These are phyloP conservation scores for Microtus richardsoni DNA, from an alignment of 2,113 vertebrate species.

Conservation along the genomic window DNA sequence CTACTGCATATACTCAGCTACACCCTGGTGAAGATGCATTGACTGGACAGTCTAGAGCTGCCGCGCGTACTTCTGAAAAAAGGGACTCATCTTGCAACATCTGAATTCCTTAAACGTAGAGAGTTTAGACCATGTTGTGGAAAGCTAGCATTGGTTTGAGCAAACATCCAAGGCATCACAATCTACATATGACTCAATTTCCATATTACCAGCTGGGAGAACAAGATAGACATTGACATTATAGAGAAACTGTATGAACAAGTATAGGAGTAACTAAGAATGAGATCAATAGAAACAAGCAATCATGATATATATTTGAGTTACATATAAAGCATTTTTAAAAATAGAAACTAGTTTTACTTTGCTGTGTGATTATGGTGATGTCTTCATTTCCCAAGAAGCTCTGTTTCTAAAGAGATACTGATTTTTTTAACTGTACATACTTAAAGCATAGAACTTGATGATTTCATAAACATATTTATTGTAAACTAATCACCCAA, in stretches of 20 bases:
- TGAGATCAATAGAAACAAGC: neutral
- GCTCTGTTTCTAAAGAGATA: neutral
- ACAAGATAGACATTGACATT: neutral
- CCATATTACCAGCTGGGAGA: neutral
- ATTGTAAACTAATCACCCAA: slow-evolving; percentile 26
- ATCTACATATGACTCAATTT: slow-evolving; percentile 34
- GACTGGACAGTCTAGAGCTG: slow-evolving; percentile 22
- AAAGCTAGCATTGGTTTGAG: slow-evolving; percentile 52
- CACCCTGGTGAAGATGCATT: slow-evolving; percentile 50
- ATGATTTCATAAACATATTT: neutral
- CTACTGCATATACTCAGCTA: slow-evolving; percentile 60
- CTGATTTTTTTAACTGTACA: neutral
- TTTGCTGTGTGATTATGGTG: neutral
- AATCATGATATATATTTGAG: neutral
- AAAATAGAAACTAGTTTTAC: neutral
- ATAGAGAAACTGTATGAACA: neutral
- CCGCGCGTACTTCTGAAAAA: slow-evolving; percentile 36
- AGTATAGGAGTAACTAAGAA: neutral
- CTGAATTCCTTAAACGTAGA: slow-evolving; percentile 71
- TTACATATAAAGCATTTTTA: neutral
- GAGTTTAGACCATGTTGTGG: slow-evolving; percentile 47
- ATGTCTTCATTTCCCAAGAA: neutral
- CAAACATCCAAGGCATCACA: slow-evolving; percentile 41
- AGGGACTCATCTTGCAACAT: slow-evolving; percentile 54
- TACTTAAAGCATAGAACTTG: neutral